phyloP scores from a whole-genome alignment of 2,113 vertebrate genomes.

The Coptodon rendalli region DNA sequence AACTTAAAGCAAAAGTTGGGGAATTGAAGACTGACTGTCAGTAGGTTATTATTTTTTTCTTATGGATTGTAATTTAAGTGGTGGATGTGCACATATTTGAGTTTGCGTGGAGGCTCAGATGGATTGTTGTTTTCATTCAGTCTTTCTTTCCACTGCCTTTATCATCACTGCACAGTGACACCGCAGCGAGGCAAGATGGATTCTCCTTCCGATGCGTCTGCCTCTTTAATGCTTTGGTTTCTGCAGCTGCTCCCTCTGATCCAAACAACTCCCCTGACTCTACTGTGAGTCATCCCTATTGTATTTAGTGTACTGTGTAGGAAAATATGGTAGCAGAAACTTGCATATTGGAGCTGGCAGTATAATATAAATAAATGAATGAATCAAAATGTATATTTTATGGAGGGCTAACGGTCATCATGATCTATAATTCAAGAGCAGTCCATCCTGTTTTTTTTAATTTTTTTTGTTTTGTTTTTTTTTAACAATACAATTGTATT shows the following conservation, averaged over 20 bases:
- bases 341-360: neutral
- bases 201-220: conserved; percentile 27
- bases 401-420: neutral
- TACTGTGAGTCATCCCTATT: neutral
- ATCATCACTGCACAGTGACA: conserved; percentile 42
- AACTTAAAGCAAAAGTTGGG: neutral
- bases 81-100: neutral
- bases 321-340: neutral
- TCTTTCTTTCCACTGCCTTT: conserved; percentile 32
- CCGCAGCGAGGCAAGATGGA: conserved; percentile 36
- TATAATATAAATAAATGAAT: neutral
- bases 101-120: conserved; percentile 7
- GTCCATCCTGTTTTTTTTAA: neutral
- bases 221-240: conserved; percentile 24
- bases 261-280: neutral
- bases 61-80: neutral
- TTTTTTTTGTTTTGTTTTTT: fast-evolving
- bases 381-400: neutral
- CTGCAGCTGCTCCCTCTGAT: conserved; percentile 27
- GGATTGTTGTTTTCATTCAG: conserved; percentile 21
- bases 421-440: neutral
- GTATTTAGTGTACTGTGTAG: neutral
- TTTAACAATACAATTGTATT: neutral
- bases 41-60: neutral
- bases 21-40: neutral